Evolutionary conservation across 2,888 invertebrate genomes (phyloP).

Genomic region (Drosophila cognata): DNA sequence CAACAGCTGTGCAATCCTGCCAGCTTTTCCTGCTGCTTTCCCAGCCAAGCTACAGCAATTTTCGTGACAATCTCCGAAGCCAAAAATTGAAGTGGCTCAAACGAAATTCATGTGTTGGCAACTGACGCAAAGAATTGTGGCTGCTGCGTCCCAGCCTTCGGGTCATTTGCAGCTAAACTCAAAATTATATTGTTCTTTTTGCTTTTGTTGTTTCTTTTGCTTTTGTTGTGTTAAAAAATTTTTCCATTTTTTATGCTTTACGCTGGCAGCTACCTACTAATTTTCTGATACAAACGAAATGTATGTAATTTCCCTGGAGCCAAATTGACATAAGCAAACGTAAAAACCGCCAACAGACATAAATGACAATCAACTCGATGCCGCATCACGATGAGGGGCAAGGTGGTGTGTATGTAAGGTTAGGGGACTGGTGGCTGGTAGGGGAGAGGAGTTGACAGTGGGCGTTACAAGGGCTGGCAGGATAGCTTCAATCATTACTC

Average conservation of each 20-base stretch:
- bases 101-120: slow-evolving; percentile 43
- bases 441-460: slow-evolving; percentile 3
- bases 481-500: slow-evolving; percentile 79
- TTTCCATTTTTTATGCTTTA: slow-evolving; percentile 60
- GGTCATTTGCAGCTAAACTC: slow-evolving; percentile 70
- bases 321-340: slow-evolving; percentile 80
- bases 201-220: slow-evolving; percentile 14
- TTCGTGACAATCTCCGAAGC: slow-evolving; percentile 24
- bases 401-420: not conserved
- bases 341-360: slow-evolving; percentile 76
- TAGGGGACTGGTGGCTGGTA: not conserved
- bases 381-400: slow-evolving; percentile 1
- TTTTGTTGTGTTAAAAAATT: slow-evolving; percentile 36
- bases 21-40: slow-evolving; percentile 5
- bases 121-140: slow-evolving; percentile 25
- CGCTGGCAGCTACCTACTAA: slow-evolving; percentile 70
- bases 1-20: slow-evolving; percentile 58
- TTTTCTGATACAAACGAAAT: slow-evolving; percentile 77
- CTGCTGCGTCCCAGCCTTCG: slow-evolving; percentile 51
- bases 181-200: slow-evolving; percentile 60
- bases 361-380: slow-evolving; percentile 73
- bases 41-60: slow-evolving; percentile 18
- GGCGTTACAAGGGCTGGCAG: slow-evolving; percentile 52
- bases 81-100: slow-evolving; percentile 29
- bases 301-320: slow-evolving; percentile 79